These are phyloP conservation scores for Alligator mississippiensis DNA, from an alignment of 2,113 vertebrate species.

Conservation along the genomic window DNA sequence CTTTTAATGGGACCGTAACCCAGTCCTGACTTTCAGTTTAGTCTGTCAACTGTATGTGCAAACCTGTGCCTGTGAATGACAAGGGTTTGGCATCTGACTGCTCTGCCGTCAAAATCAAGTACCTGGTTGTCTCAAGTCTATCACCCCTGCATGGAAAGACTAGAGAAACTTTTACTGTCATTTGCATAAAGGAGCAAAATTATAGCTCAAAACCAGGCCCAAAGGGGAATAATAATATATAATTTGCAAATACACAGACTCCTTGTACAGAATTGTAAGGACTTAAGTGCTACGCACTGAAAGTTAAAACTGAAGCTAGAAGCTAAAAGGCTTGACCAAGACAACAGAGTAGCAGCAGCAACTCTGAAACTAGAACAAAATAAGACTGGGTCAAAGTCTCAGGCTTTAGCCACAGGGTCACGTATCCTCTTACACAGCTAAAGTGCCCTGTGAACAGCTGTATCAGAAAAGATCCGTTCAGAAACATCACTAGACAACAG, in stretches of 20 bases:
- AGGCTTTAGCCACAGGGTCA: neutral
- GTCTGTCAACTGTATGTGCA: neutral
- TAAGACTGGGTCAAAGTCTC: conserved; percentile 36
- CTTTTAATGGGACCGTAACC: neutral
- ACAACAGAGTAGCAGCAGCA: neutral
- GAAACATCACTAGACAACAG: neutral
- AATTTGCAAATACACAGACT: neutral
- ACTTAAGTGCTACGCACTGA: neutral
- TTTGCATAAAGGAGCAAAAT: neutral
- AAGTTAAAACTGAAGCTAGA: neutral
- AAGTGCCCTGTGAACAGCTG: conserved; percentile 11
- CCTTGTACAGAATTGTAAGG: neutral
- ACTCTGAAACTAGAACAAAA: neutral
- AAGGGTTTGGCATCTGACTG: neutral
- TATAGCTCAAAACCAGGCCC: neutral
- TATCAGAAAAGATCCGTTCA: conserved; percentile 6
- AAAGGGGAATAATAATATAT: neutral
- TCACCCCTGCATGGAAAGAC: neutral
- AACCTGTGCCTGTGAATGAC: neutral
- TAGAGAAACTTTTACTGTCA: conserved; percentile 36
- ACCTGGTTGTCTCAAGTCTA: conserved; percentile 38
- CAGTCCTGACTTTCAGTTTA: neutral
- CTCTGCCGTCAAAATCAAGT: neutral
- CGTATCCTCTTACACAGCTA: conserved; percentile 36
- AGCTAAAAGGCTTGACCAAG: conserved; percentile 44